Base-by-base conservation (phyloP, 2,113 vertebrate species). In the Pardalotus punctatus region DNA sequence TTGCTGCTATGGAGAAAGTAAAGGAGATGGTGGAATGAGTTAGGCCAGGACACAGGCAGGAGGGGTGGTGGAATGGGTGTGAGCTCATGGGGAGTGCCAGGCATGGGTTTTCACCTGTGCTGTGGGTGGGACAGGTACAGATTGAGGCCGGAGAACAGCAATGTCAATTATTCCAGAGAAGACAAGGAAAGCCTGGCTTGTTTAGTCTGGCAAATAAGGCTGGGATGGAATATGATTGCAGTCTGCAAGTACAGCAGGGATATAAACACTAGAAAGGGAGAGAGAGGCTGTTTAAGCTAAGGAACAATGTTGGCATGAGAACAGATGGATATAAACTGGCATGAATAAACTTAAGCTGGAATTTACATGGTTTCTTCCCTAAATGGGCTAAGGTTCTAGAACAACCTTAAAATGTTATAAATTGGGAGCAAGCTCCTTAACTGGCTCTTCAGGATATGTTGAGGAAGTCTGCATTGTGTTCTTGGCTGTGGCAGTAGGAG, bases 221-320 rank as follows among this genome's bases (percentile, higher is more conserved):
- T 86, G 64, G 89, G 77, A 76, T 51, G 36, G 61, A 61, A 48
- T 89, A 33, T 13, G 43, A 35, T 57, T 87, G 53, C 48, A 57
- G 12, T 67, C 86, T 91, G 77, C 61, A 65, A 57, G 56, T 94
- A 50, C 57, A 91, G 56, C 43, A 71, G 69, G 24, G 47, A 38
- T 84, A 23, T 71, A 84, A 92, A 76, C 53, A 72, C 19, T 67
- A 17, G 64, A 54, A 94, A 50, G 27, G 62, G 47, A 84, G 69
- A 93, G 69, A 89, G 51, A 35, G 91, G 48, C 53, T 85, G 1
- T 87, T 91, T 87, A 90, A 85, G 50, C 84, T 95, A 25, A 80
- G 72, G 91, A 86, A 69, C 15, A 86, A 56, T 76, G 53, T 86
- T 94, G 69, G 57, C 88, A 38, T 2, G 4, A 89, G 91, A 95